Percentiles rank a stretch among this genome's conserved stretches.
These are phyloP conservation scores for Oreochromis aureus DNA, from an alignment of 2,113 vertebrate genomes.

Conservation along the genomic window DNA sequence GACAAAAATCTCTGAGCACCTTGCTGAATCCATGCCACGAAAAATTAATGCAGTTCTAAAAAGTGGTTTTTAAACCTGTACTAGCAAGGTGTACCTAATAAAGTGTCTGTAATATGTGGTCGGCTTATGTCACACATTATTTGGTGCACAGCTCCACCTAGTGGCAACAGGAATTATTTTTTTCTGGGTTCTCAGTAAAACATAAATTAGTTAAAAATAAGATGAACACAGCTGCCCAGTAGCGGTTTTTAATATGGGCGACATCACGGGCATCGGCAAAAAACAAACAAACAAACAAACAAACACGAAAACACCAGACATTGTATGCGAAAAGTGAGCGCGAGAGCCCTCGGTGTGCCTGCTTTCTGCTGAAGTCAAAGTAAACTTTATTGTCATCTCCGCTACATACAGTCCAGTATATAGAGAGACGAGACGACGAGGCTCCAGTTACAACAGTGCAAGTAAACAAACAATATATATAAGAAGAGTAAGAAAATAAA, in stretches of 20 bases:
- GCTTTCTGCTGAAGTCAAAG: too few species aligned
- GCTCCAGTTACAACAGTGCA: too few species aligned
- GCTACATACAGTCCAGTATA: too few species aligned
- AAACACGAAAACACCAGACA: too few species aligned
- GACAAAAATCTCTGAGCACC: background rate
- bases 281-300: too few species aligned
- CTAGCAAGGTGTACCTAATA: background rate
- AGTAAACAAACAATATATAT: too few species aligned
- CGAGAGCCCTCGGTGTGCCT: too few species aligned
- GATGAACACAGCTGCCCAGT: background rate
- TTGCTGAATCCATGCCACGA: background rate
- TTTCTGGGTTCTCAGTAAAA: background rate
- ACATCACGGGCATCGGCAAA: background rate
- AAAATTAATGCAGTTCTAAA: background rate
- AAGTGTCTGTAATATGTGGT: background rate
- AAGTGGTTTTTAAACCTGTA: rapidly evolving
- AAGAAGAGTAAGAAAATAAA: too few species aligned
- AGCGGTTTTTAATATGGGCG: too few species aligned
- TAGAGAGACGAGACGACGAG: too few species aligned
- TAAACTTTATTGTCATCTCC: too few species aligned
- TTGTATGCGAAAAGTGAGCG: too few species aligned
- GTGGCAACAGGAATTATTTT: background rate
- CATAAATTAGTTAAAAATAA: background rate
- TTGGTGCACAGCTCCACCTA: background rate
- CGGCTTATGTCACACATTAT: background rate